A percentile compares a stretch with the other conserved stretches of the same genome.
Evolutionary conservation across 2,888 invertebrate genomes (phyloP).

Genomic region (Cecidostiba fungosa): DNA sequence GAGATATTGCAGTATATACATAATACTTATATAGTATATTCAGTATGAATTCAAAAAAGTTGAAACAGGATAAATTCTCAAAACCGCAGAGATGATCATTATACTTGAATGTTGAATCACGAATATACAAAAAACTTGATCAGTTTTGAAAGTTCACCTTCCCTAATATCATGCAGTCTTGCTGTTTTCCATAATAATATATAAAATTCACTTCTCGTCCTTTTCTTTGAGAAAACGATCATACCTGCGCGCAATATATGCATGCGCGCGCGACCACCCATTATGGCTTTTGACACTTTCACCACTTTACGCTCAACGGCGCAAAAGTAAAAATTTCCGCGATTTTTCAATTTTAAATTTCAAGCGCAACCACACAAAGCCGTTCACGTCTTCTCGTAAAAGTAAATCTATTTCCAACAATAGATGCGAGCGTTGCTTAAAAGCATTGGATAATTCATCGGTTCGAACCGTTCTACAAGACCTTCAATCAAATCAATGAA

Average conservation of each 20-base stretch:
- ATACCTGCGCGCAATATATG: background rate
- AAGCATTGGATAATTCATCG: background rate
- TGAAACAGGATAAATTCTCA: no score
- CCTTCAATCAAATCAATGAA: background rate
- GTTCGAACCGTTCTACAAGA: background rate
- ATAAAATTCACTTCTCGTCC: background rate
- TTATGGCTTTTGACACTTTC: conserved; percentile 7
- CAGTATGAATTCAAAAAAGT: no score
- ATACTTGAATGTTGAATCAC: no score
- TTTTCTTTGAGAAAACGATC: background rate
- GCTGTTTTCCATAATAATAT: background rate
- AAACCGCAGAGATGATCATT: no score
- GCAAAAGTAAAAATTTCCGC: background rate
- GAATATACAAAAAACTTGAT: no score
- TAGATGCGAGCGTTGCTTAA: background rate
- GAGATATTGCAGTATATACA: no score
- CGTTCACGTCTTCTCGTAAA: background rate
- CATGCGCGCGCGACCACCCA: background rate
- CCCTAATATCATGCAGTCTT: no score
- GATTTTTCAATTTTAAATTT: background rate
- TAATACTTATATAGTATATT: no score
- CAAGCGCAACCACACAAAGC: background rate
- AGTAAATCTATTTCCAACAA: background rate
- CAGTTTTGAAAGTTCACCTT: no score
- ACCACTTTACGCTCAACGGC: background rate